Evolutionary conservation across 1,140 invertebrate genomes (phyloP), one percentile per base, ranked within the genome.

Genomic region (Drosophila takahashii): DNA sequence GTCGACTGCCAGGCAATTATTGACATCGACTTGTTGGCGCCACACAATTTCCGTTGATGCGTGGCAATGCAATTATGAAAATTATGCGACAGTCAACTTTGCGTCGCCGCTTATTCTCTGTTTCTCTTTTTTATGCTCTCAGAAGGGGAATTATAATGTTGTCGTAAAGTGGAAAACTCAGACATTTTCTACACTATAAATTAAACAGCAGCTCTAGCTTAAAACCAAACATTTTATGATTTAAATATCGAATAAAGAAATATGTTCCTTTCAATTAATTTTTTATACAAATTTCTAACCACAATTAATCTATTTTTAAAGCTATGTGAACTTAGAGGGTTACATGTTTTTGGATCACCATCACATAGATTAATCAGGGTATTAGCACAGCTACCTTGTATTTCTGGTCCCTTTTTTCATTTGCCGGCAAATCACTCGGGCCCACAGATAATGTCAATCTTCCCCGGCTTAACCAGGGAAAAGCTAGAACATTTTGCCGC

Each of bases 11-110:
- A 54, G 72, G 73, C 74, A 81, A 81, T 81, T 81, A 81, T 81
- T 64, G 73, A 81, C 79, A 73, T 62, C 73, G 79, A 81, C 79
- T 81, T 74, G 79, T 74, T 81, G 79, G 79, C 79, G 79, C 61
- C 79, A 48, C 69, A 62, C 57, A 81, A 77, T 81, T 77, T 81
- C 74, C 74, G 53, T 54, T 73, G 60, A 81, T 81, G 79, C 73
- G 73, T 81, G 73, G 67, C 73, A 81, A 81, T 81, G 79, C 73
- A 81, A 81, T 81, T 81, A 81, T 81, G 79, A 77, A 77, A 81
- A 81, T 80, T 71, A 81, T 80, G 72, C 71, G 54, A 53, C 51
- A 56, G 29, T 79, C 76, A 37, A 48, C 42, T 48, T 22, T 26
- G 32, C 26, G 39, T 18, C 39, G 29, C 15, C 3, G 44, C 7